Evolutionary conservation across 2,888 invertebrate species (phyloP), one percentile per base, ranked within the genome.

Genomic region (Myathropa florea): DNA sequence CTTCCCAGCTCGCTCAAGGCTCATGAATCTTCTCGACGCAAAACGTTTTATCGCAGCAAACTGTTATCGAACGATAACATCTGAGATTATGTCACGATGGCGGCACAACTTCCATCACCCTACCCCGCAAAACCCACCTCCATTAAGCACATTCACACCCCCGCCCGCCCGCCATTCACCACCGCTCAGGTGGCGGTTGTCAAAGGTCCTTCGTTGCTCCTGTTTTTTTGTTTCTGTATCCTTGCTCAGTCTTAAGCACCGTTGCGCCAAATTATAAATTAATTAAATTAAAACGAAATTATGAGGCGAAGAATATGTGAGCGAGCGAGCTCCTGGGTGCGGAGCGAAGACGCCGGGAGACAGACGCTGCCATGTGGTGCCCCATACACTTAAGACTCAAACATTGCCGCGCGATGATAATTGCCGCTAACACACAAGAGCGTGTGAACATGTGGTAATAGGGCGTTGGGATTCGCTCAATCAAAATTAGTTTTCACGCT

Each of bases 401-500:
- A 46, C 33, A 30, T 14, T 21, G 63, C n/a, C 55, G 53, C 26
- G 61, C 30, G 53, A 33, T 55, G 57, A 63, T 78, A 71, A 78
- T 76, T 76, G 60, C 30, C n/a, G 26, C 10, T 23, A 33, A 30
- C 46, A 78, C 28, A 57, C 57, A 57, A 30, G 67, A 60, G 67
- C 59, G 70, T 78, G 78, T 78, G 70, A 70, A 70, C 55, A 63
- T 36, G 63, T 64, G 70, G 67, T 68, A 76, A 76, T 53, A 63
- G 63, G 55, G 63, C 63, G 63, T 21, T 63, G 70, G 63, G 63
- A 71, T 78, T 70, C 78, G 68, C 78, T 78, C 78, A 78, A 78
- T 78, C 78, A 78, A 70, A 78, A 78, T 78, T 70, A 78, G 70
- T 70, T 78, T 78, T 70, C 78, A 70, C 36, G 70, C 53, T 30